Evolutionary conservation across 2,113 vertebrate genomes (phyloP), one percentile per base, ranked within the genome.

Genomic region (Triplophysa dalaica): DNA sequence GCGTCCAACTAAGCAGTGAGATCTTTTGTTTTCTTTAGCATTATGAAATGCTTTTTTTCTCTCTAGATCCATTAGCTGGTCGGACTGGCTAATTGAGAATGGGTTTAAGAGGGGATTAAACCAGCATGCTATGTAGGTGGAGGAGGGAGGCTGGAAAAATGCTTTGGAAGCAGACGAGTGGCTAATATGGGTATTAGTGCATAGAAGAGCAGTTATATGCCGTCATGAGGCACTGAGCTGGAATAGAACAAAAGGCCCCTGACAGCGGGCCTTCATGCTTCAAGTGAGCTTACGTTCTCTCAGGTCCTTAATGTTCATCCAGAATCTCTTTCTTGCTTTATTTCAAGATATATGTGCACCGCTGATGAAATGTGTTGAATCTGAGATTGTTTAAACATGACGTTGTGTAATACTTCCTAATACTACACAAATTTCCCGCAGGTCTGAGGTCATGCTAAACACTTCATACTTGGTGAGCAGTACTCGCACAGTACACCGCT

Each of bases 161-260:
- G 87, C 84, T 89, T 90, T 91, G 87, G 81, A 29, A 45, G 85
- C 64, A 85, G 84, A 87, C 83, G 78, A 78, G 86, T 83, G 86
- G 89, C 87, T 91, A 88, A 91, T 90, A 84, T 85, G 88, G 88
- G 88, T 89, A 87, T 92, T 90, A 89, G 86, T 85, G 83, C 84
- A 83, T 87, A 87, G 87, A 90, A 86, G 82, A 21, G 74, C 63
- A 80, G 22, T 65, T 70, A 50, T 33, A 24, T 81, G 84, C 58
- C 85, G 85, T 91, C 90, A 91, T 89, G 86, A 87, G 89, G 91
- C 90, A 85, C 38, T 83, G 82, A 87, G 85, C 78, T 78, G 70
- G 75, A 83, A 60, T 4, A 58, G 13, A 81, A 48, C 62, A 60
- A 70, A 81, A 45, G 33, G 11, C 19, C 22, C 26, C 70, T 26